A percentile compares a stretch with the other conserved stretches of the same genome.
phyloP scores from a whole-genome alignment of 2,113 vertebrate genomes.

The Chascanopsetta lugubris region DNA sequence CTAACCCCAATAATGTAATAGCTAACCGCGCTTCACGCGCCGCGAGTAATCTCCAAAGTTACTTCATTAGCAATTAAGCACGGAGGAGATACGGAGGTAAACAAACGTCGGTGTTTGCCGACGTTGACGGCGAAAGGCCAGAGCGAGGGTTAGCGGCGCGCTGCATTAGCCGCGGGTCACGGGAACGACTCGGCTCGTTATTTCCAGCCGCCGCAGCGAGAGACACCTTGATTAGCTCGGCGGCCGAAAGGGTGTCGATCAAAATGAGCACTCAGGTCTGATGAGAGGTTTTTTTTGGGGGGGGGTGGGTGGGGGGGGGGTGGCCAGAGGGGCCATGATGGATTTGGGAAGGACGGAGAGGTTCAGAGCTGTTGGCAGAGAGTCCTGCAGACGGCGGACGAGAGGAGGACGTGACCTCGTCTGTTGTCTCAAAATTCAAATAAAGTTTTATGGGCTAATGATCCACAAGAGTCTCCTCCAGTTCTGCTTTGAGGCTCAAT shows the following conservation, averaged over 20 bases:
- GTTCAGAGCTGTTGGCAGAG: constrained; percentile 38
- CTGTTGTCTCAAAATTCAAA: constrained; percentile 15
- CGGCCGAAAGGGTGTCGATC: constrained; percentile 23
- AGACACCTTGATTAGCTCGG: constrained; percentile 36
- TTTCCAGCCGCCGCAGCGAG: constrained; percentile 17
- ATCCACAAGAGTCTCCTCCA: no score
- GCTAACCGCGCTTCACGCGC: constrained; percentile 16
- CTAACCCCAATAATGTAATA: constrained; percentile 63
- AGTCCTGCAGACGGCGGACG: constrained; percentile 28
- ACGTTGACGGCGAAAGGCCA: constrained; percentile 12
- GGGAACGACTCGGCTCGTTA: constrained; percentile 52
- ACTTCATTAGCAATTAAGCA: constrained; percentile 43
- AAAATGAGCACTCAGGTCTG: constrained; percentile 23
- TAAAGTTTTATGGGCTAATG: constrained; percentile 13
- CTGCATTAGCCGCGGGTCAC: constrained; percentile 42
- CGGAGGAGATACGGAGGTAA: neutral
- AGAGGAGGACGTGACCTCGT: neutral
- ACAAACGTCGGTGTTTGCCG: constrained; percentile 16
- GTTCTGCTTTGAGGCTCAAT: neutral
- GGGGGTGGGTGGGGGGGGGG: neutral
- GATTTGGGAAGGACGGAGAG: constrained; percentile 38
- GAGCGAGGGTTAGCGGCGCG: neutral
- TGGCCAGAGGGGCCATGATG: no score
- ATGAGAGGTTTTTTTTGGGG: constrained; percentile 28
- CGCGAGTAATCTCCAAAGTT: constrained; percentile 27